These are phyloP conservation scores for Pristionchus pacificus DNA, from an alignment of 1,140 invertebrate species.

Conservation along the genomic window DNA sequence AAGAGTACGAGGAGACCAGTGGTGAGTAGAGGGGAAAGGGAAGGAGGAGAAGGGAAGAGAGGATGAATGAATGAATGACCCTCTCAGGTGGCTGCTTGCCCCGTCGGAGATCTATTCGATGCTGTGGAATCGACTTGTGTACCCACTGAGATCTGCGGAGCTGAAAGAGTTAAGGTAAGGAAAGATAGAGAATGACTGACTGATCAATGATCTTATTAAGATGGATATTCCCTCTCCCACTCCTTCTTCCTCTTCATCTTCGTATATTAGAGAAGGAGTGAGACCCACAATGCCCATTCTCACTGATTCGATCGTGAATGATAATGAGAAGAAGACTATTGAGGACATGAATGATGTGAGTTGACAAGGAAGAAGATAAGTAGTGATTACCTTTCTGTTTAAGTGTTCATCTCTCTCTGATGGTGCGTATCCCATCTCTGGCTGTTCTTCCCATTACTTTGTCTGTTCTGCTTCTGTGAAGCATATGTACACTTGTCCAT, in stretches of 20 bases:
- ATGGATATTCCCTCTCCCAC: background rate
- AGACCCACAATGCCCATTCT: background rate
- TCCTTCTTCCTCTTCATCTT: background rate
- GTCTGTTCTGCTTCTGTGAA: background rate
- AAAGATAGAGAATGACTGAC: too few relatives aligned
- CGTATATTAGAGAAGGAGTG: background rate
- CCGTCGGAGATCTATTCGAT: constrained; percentile 19
- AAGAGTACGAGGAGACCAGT: background rate
- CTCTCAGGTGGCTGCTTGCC: constrained; percentile 15
- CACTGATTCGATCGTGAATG: background rate
- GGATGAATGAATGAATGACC: too few relatives aligned
- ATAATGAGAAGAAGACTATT: too few relatives aligned
- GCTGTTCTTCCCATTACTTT: background rate
- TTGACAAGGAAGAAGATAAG: too few relatives aligned
- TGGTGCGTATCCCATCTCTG: background rate
- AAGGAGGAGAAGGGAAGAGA: too few relatives aligned
- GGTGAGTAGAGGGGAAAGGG: too few relatives aligned
- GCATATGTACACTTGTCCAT: background rate
- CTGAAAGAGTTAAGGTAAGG: background rate
- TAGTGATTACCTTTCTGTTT: too few relatives aligned
- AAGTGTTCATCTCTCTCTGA: background rate
- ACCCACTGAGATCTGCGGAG: constrained; percentile 12
- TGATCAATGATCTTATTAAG: too few relatives aligned
- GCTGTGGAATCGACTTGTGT: background rate
- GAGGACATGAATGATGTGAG: too few relatives aligned